Evolutionary conservation across 2,888 invertebrate genomes (phyloP).

Genomic region (Uropetala carovei): DNA sequence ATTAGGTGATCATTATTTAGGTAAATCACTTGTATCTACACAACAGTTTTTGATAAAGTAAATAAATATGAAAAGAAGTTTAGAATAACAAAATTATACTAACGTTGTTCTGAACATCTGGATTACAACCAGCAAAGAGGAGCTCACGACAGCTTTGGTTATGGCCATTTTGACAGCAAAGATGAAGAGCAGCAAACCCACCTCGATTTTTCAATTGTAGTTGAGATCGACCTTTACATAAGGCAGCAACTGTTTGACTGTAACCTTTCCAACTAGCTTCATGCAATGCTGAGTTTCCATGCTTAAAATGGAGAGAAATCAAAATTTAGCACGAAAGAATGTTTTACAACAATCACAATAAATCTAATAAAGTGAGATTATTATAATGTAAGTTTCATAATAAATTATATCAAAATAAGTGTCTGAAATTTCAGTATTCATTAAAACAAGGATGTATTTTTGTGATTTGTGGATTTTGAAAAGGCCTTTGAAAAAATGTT

Average conservation of each 20-base stretch:
- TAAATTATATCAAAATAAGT: no score
- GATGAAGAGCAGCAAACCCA: constrained; percentile 95
- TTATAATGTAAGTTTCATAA: not conserved
- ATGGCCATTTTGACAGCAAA: constrained; percentile 97
- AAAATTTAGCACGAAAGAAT: not conserved
- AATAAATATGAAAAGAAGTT: no score
- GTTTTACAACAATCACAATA: not conserved
- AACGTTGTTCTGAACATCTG: constrained; percentile 94
- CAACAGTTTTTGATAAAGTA: no score
- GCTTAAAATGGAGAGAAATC: constrained; percentile 78
- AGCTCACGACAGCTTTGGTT: constrained; percentile 95
- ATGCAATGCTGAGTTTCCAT: constrained; percentile 95
- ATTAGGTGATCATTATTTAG: no score
- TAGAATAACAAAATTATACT: not conserved
- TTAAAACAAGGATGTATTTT: no score
- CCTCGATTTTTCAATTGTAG: constrained; percentile 85
- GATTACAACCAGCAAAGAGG: constrained; percentile 89
- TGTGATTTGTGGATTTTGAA: no score
- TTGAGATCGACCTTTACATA: constrained; percentile 80
- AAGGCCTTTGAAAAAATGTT: no score
- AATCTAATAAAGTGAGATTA: no score
- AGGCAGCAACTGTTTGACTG: constrained; percentile 87
- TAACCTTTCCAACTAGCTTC: constrained; percentile 97
- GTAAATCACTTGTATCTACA: no score
- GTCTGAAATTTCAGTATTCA: no score